Base-by-base conservation (phyloP, 2,113 vertebrate genomes). In the Trochalopteron elliotii region DNA sequence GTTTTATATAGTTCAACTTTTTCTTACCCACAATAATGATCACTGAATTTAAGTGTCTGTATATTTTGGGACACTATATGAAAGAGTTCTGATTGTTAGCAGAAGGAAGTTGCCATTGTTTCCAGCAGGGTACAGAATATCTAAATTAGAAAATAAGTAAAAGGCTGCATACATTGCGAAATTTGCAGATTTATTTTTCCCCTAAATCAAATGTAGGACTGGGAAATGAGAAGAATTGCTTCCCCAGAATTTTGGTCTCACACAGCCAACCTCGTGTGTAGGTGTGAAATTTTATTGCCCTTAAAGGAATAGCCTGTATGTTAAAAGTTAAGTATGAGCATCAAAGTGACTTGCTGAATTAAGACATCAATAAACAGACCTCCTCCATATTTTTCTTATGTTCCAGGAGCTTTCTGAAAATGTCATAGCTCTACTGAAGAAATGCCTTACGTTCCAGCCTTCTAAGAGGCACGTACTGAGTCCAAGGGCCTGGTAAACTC, bases 401-500 rank as follows among this genome's bases (percentile, higher is more conserved):
- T 94, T 87, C 22, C 45, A 99, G 99, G 98, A 98, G 44, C 98
- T 99, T 91, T 98, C 99, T 70, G 98, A 98, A 97, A 98, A 98
- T 89, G 89, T 98, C 85, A 50, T 97, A 9, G 70, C 94, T 90
- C 97, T 99, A 69, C 98, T 99, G 97, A 98, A 98, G 96, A 99
- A 99, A 97, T 99, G 99, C 94, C 98, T 99, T 91, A 99, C 98
- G 2, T 99, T 99, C 97, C 98, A 98, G 6, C 99, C 99, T 93
- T 99, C 99, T 28, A 99, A 98, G 97, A 99, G 99, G 99, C 98
- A 98, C 96, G 93, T 94, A 40, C 44, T 83, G 14, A 33, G 19
- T 77, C 35, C 44, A 61, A 77, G 47, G 4, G 2, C 37, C 25
- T 68, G 22, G 11, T 61, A n/a, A 68, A 37, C 18, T 19, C 35